Evolutionary conservation across 2,888 invertebrate genomes (phyloP), one percentile per base, ranked within the genome.

Genomic region (Xylota sylvarum): DNA sequence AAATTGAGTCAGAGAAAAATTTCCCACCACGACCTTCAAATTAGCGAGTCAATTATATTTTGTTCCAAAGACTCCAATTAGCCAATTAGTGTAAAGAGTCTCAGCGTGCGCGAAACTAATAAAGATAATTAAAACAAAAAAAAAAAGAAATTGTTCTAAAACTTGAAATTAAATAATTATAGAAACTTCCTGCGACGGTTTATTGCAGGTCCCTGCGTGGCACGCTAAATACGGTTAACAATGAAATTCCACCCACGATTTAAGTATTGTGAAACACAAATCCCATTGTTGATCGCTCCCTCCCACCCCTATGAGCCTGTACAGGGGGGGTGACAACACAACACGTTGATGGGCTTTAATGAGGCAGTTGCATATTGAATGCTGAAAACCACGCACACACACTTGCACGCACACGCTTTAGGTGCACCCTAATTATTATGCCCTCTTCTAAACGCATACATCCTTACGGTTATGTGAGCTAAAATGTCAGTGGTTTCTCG

Each of bases 321-420:
- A 14, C 17, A 17, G 10, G 17, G 30, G n/a, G 27, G 67, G 46
- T 62, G 37, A 43, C 17, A 30, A 30, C 30, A 17, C 30, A 14
- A 30, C n/a, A 43, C 40, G 37, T 12, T 79, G 60, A 48, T 81
- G 74, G 81, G 30, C 81, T 72, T 62, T 86, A 86, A 81, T 81
- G 81, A 81, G 81, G 67, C 77, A 81, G 81, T 72, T 76, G 67
- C 72, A 81, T 67, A 72, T 55, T 77, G 77, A 62, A 77, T 58
- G 43, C 43, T 74, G 55, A 74, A 80, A 64, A 76, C 23, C 23
- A 23, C 23, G 3, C 3, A 23, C 48, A 67, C 79, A 46, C 17
- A 27, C 37, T 19, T 4, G 32, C 37, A 46, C 48, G 52, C 32
- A 23, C 17, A 5, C n/a, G 32, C 50, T 46, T 19, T 10, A 27